Evolutionary conservation across 53 echinoderm and acorn worm species (phyloP), one percentile per base, ranked within the genome.

Genomic region (Apostichopus leukothele): DNA sequence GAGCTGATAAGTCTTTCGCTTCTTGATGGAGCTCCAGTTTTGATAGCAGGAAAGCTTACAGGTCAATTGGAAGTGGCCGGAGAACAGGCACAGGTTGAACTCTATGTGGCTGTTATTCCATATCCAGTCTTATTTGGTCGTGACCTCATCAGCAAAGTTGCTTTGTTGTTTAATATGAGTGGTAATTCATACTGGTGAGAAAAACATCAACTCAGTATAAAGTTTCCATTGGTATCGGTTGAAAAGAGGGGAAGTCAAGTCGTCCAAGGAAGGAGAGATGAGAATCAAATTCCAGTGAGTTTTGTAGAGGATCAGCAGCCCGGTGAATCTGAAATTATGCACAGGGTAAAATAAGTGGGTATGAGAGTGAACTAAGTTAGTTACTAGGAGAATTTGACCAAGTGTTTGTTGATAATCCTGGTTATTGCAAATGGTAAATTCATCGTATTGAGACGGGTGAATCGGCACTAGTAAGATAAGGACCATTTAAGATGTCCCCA

Each of bases 381-480:
- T 4, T 83, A 53, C 7, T 83, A 55, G 18, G 4, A 9, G 18
- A 52, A 21, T 83, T 18, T 83, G 7, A 83, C 10, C 11, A 27
- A 6, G 83, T 83, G 18, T 83, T 83, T 9, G 60, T 27, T 52
- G 83, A 55, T 4, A 23, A 21, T 7, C 53, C 83, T 14, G 83
- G 60, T 5, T 59, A 83, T 55, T 83, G 53, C 9, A 1, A 83
- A 11, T 22, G 14, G 83, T 59, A 53, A n/a, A 52, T 11, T 14
- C 60, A 83, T 55, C 16, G 53, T 16, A 3, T 74, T 9, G 89
- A 83, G 18, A 80, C 73, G 20, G 89, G 83, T 5, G 57, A 89
- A 26, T 83, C 89, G 4, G 63, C n/a, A 4, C 57, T 57, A 57
- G 57, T 57, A 10, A 57, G 57, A 57, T 8, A 1, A 9, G 57